Base-by-base conservation (phyloP, 1,140 invertebrate genomes). In the Euura saliciscinereae region DNA sequence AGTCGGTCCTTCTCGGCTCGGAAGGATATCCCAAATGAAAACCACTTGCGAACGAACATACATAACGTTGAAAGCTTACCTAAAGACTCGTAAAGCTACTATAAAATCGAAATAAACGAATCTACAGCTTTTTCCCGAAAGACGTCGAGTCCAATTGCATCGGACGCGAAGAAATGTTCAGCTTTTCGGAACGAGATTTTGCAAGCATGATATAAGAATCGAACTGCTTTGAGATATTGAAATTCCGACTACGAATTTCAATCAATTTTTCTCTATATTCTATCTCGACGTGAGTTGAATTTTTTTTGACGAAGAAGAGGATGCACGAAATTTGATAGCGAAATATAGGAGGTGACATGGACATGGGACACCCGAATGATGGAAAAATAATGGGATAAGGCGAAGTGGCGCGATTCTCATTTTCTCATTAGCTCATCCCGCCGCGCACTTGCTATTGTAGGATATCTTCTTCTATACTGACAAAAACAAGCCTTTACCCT, bases 401-500 rank as follows among this genome's bases (percentile, higher is more conserved):
- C 51, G 51, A 59, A 59, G 51, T 59, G 51, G 51, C 28, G 28
- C 51, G 51, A 59, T 59, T 59, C 51, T 59, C 51, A 28, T 28
- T 28, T 28, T 28, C 28, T 28, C 28, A 28, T 28, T 28, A 28
- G 28, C 51, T 59, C 51, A n/a, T 8, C 51, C 51, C 51, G 51
- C 51, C 51, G 51, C 51, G 10, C 51, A 59, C 51, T 59, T n/a
- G 51, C 51, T 59, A 59, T 59, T 59, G 51, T 59, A n/a, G 51
- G 10, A 59, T 59, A 59, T 59, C 51, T 59, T 59, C 51, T 59
- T 59, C 51, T 45, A 72, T 45, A 71, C 43, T 70, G 71, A 46
- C 46, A 70, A 74, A 76, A 79, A 74, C 73, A 80, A 77, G 79
- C 73, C 78, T 77, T 79, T 80, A 79, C 77, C 77, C 75, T 64